Base-by-base conservation (phyloP, 2,113 vertebrate genomes). In the Tachysurus vachellii region DNA sequence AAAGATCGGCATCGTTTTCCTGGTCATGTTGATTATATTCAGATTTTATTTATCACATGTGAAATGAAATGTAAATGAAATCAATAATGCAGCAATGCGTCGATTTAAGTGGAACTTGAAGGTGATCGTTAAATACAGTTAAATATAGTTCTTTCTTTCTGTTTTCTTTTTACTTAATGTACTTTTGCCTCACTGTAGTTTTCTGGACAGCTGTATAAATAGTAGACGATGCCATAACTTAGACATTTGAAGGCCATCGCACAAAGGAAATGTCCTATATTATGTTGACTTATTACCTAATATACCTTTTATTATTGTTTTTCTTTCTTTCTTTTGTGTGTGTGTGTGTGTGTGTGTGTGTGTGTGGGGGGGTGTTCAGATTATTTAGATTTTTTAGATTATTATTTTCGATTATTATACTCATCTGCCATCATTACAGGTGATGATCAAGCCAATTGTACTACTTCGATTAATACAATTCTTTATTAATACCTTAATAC, bases 31-130 rank as follows among this genome's bases (percentile, higher is more conserved):
- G 31, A 7, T 36, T 17, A 8, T 42, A 17, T 31, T 70, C 16
- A 36, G 68, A 70, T 17, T 70, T 42, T 70, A 70, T 70, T 75
- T 70, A 70, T 16, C 16, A 36, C 66, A 36, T 28, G 66, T 70
- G n/a, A 73, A 44, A 73, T 73, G 19, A 73, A 75, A 75, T 75
- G 71, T 10, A 23, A 21, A 75, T 75, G 2, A 75, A 75, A 75
- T 75, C 71, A 47, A 75, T 75, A 47, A 47, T 44, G 19, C 71
- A 70, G 28, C 21, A 31, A 12, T 19, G 68, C 36, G 68, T 17
- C 19, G 36, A 9, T 47, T 47, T 75, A 21, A 44, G 19, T 44
- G 71, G 42, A 47, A 75, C 71, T 21, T 28, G 31, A 70, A 70
- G 5, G 31, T 75, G 16, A 75, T 47, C 21, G 19, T 47, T 75